phyloP scores from a whole-genome alignment of 1,140 invertebrate species.

The Drosophila kikkawai region DNA sequence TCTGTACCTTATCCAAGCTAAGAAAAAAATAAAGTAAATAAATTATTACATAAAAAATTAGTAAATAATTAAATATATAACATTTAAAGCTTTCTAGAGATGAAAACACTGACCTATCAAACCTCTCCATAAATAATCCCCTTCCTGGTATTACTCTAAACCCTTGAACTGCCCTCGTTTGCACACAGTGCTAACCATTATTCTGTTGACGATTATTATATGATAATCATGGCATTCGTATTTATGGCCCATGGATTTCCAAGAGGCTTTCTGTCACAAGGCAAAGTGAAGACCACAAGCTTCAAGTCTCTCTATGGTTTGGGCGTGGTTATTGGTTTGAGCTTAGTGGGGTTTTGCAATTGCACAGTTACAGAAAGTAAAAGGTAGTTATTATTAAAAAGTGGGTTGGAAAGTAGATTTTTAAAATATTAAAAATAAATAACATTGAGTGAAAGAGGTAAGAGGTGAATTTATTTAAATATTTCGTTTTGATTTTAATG shows the following conservation, averaged over 20 bases:
- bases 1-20: rapidly evolving
- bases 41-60: background rate
- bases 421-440: background rate
- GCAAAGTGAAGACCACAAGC: constrained; percentile 9
- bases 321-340: background rate
- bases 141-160: background rate
- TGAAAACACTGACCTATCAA: background rate
- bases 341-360: constrained; percentile 3
- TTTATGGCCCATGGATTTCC: constrained; percentile 24
- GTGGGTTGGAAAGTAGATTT: rapidly evolving
- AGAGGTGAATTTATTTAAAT: no score
- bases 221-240: constrained; percentile 35
- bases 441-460: no score
- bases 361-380: background rate
- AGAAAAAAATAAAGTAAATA: background rate
- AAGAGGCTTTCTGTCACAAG: constrained; percentile 13
- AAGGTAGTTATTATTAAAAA: background rate
- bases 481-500: no score
- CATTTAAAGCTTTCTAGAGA: no score
- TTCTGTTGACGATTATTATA: constrained; percentile 28
- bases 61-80: background rate
- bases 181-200: constrained; percentile 3
- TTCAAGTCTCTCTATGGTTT: constrained; percentile 4
- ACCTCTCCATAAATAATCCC: background rate
- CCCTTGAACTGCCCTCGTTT: constrained; percentile 18